Percentiles rank a stretch among this genome's conserved stretches.
phyloP scores from a whole-genome alignment of 2,888 invertebrate genomes.

The Lysandra bellargus region DNA sequence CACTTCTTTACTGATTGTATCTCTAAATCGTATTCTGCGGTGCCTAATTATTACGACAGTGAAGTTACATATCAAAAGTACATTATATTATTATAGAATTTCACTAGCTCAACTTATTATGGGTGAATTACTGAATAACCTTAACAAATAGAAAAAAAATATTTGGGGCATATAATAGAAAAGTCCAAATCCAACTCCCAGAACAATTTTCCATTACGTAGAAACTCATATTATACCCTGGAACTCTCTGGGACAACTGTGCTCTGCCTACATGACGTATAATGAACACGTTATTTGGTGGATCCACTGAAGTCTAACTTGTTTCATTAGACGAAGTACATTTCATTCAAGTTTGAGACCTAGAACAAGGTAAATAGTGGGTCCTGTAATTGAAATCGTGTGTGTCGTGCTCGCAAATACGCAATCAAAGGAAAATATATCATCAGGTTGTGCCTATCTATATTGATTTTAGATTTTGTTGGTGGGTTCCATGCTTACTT shows the following conservation, averaged over 20 bases:
- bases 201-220: not conserved
- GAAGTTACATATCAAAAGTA: too few species aligned
- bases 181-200: not conserved
- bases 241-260: not conserved
- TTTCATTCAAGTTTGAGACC: constrained; percentile 12
- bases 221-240: constrained; percentile 2
- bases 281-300: constrained; percentile 7
- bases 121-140: too few species aligned
- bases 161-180: not conserved
- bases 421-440: not conserved
- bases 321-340: constrained; percentile 22
- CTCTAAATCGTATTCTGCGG: too few species aligned
- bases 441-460: not conserved
- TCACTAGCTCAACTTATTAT: too few species aligned
- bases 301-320: constrained; percentile 14
- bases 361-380: not conserved
- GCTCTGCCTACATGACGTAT: not conserved
- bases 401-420: not conserved
- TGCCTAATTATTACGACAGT: too few species aligned
- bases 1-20: not conserved
- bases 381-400: not conserved
- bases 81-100: too few species aligned
- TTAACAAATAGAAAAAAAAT: too few species aligned
- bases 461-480: too few species aligned
- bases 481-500: too few species aligned